Evolutionary conservation across 2,113 vertebrate genomes (phyloP), one percentile per base, ranked within the genome.

Genomic region (Coreoperca whiteheadi): DNA sequence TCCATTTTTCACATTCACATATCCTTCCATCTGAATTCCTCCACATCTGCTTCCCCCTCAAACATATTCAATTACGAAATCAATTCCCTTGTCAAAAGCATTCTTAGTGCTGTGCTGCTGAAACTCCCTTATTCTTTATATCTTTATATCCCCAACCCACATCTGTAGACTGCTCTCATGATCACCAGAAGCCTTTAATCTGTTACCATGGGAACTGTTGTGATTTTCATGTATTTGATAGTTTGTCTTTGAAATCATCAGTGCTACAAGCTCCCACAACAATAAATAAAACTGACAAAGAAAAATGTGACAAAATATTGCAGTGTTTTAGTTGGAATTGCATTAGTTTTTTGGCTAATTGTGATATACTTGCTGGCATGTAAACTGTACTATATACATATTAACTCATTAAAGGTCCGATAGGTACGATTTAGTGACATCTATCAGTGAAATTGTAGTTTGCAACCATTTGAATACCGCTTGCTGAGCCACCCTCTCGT

Each of bases 171-270:
- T 80, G 59, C 77, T 79, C 82, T 81, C 56, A 75, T 78, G 60
- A 78, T 74, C n/a, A 18, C 75, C 84, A 70, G 57, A 75, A 83
- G 73, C 65, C 83, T 86, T 88, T 85, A 46, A 85, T 91, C 85
- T 43, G 90, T 92, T 91, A 74, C 90, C 88, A 91, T 91, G 89
- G 92, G 79, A 92, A 92, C 90, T 64, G 86, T 77, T 86, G 77
- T 75, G 79, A 86, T 86, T 87, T 85, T 91, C 77, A 75, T 65
- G 51, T 84, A 16, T 86, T 90, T 93, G 71, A 89, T 75, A 57
- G 41, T 74, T 82, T 70, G 57, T 72, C 66, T 92, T 84, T 89
- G 79, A 91, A 90, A 88, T 86, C 64, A 77, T 84, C 72, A 86
- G 64, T 85, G 77, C 65, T 46, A 71, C 11, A 34, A 81, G 75